These are phyloP conservation scores for Diadema setosum DNA, from an alignment of 35 echinoderm and acorn worm species.

Conservation along the genomic window DNA sequence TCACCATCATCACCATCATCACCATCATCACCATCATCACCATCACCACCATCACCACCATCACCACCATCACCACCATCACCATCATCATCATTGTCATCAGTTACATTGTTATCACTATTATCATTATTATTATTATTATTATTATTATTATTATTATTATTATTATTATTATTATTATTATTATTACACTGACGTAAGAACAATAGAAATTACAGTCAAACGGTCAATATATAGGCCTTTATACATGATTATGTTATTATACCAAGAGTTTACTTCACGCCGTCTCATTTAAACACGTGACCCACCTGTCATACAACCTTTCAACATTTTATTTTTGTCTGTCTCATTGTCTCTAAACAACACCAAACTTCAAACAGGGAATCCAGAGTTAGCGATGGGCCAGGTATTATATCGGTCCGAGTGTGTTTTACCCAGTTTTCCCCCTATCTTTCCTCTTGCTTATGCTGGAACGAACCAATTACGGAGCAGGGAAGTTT, in stretches of 20 bases:
- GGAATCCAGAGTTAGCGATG: no score
- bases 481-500: neutral
- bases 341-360: no score
- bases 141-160: neutral
- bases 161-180: conserved; percentile 1
- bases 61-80: conserved; percentile 1
- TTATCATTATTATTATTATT: neutral
- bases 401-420: no score
- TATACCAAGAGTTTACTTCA: no score
- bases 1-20: conserved; percentile 19
- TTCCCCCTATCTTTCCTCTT: neutral
- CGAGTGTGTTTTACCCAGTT: no score
- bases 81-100: neutral
- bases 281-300: no score
- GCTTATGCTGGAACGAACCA: neutral
- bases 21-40: conserved; percentile 23
- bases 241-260: no score
- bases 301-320: no score
- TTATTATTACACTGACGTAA: neutral
- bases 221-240: no score
- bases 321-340: no score
- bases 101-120: neutral
- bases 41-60: conserved; percentile 20
- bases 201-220: no score
- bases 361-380: no score